These are phyloP conservation scores for Tachuris rubrigastra DNA, from an alignment of 2,113 vertebrate genomes.

Conservation along the genomic window DNA sequence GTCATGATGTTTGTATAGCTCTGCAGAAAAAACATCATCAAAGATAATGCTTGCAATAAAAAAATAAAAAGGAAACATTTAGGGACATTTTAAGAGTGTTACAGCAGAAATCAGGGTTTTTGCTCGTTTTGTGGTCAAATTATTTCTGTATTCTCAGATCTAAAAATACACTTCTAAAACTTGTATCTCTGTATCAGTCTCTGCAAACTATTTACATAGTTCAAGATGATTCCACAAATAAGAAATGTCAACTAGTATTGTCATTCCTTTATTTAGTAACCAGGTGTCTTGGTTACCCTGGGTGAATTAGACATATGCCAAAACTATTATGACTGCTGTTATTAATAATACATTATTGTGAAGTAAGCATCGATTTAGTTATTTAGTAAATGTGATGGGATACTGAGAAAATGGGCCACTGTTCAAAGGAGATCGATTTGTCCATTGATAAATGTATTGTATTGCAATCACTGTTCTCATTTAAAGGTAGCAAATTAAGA, in stretches of 20 bases:
- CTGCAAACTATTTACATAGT: background rate
- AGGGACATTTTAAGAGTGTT: background rate
- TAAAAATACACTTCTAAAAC: background rate
- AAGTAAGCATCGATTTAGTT: background rate
- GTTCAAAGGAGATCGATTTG: background rate
- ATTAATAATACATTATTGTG: background rate
- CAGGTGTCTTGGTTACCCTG: background rate
- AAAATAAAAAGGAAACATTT: background rate
- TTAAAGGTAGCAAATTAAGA: background rate
- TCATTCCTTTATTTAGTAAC: background rate
- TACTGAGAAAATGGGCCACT: background rate
- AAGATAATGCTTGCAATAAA: background rate
- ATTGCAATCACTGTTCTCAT: background rate
- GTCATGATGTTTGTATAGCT: background rate
- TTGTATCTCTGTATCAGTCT: background rate
- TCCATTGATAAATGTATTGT: background rate
- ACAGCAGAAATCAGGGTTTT: background rate
- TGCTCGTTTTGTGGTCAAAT: background rate
- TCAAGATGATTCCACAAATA: background rate
- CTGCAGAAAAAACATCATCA: background rate
- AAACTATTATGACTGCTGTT: background rate
- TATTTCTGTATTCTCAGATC: background rate
- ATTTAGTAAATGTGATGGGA: background rate
- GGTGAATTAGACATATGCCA: background rate
- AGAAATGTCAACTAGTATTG: background rate